A percentile compares a stretch with the other conserved stretches of the same genome.
These are phyloP conservation scores for Channa maculata DNA, from an alignment of 2,113 vertebrate genomes.

Conservation along the genomic window DNA sequence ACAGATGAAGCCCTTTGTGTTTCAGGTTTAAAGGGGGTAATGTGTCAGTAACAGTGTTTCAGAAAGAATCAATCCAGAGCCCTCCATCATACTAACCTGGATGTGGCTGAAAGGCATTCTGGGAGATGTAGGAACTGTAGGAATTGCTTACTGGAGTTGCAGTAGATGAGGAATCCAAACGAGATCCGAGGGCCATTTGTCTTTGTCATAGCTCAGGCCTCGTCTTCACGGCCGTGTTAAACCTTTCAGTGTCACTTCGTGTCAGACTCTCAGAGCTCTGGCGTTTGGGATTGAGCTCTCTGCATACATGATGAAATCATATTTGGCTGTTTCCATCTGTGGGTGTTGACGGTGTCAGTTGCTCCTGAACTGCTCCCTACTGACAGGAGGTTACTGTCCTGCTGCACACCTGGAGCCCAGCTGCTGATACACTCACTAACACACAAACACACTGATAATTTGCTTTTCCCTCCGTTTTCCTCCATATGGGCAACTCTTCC, in stretches of 20 bases:
- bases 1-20: too few relatives aligned
- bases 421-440: constrained; percentile 6
- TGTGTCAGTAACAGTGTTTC: too few relatives aligned
- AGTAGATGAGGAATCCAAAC: background rate
- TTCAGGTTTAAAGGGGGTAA: too few relatives aligned
- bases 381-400: constrained; percentile 24
- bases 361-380: constrained; percentile 47
- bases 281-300: background rate
- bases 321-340: constrained; percentile 26
- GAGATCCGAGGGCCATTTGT: constrained; percentile 14
- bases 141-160: background rate
- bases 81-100: background rate
- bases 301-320: constrained; percentile 25
- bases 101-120: constrained; percentile 1
- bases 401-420: constrained; percentile 57
- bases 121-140: constrained; percentile 4
- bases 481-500: constrained; percentile 2
- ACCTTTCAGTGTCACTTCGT: constrained; percentile 18
- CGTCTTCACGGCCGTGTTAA: constrained; percentile 2
- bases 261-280: background rate
- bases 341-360: constrained; percentile 27
- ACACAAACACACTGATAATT: constrained; percentile 19
- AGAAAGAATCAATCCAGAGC: too few relatives aligned
- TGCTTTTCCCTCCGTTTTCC: background rate
- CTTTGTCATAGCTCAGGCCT: background rate